These are phyloP conservation scores for Aphis gossypii DNA, from an alignment of 1,140 invertebrate species.

Conservation along the genomic window DNA sequence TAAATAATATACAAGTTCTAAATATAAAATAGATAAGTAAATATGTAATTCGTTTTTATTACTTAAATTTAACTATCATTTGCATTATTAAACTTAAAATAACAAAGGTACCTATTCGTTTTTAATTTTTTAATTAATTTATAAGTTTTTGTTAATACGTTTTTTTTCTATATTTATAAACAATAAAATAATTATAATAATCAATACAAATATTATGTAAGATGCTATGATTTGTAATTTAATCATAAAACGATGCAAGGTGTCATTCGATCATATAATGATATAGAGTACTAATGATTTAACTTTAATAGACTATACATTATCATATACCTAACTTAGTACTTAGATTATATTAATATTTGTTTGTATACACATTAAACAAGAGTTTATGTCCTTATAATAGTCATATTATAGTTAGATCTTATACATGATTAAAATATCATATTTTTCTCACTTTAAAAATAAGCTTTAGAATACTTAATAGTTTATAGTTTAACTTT, in stretches of 20 bases:
- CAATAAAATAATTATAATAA: neutral
- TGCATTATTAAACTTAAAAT: neutral
- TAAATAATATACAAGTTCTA: constrained; percentile 25
- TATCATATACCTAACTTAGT: neutral
- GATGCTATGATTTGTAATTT: neutral
- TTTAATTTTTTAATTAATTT: neutral
- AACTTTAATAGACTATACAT: neutral
- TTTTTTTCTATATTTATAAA: neutral
- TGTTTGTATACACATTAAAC: neutral
- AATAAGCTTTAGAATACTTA: neutral
- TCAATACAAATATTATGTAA: neutral
- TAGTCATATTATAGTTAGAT: neutral
- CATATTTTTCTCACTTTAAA: neutral
- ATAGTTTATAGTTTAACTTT: neutral
- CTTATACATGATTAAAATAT: neutral
- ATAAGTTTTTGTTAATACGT: neutral
- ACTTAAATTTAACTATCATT: neutral
- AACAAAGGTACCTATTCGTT: neutral
- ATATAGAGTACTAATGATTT: neutral
- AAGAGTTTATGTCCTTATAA: neutral
- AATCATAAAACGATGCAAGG: neutral
- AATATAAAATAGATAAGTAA: constrained; percentile 27
- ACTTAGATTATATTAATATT: neutral
- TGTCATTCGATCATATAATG: neutral
- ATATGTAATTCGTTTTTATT: constrained; percentile 8